Evolutionary conservation across 2,888 invertebrate genomes (phyloP).

Genomic region (Caenorhabditis angaria): DNA sequence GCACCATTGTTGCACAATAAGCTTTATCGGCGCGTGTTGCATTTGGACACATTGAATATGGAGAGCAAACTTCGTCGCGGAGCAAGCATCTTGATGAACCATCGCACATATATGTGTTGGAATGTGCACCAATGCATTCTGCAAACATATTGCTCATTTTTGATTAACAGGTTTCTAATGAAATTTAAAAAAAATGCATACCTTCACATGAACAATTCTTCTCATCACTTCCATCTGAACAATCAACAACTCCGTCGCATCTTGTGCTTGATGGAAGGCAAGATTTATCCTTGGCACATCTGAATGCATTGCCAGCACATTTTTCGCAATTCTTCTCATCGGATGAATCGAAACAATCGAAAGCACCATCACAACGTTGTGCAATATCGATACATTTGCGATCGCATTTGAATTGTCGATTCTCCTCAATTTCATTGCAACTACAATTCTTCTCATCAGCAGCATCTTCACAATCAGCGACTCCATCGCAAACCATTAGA

Average conservation of each 20-base stretch:
- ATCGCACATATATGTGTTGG: conserved; percentile 61
- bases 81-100: conserved; percentile 55
- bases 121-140: conserved; percentile 58
- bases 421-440: conserved; percentile 23
- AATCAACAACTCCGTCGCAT: conserved; percentile 62
- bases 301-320: conserved; percentile 46
- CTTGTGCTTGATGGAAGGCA: conserved; percentile 52
- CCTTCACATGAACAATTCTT: conserved; percentile 59
- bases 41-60: conserved; percentile 62
- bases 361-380: conserved; percentile 54
- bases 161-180: background rate
- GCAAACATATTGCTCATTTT: conserved; percentile 12
- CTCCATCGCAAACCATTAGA: conserved; percentile 60
- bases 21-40: conserved; percentile 59
- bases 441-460: conserved; percentile 59
- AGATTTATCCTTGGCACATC: conserved; percentile 49
- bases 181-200: conserved; percentile 5
- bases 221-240: conserved; percentile 63
- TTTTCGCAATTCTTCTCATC: conserved; percentile 57
- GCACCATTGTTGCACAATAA: conserved; percentile 31
- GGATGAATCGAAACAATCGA: conserved; percentile 55
- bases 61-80: conserved; percentile 60
- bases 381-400: conserved; percentile 40
- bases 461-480: conserved; percentile 52
- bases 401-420: conserved; percentile 36